Evolutionary conservation across 1,140 invertebrate genomes (phyloP), one percentile per base, ranked within the genome.

Genomic region (Teleogryllus occipitalis): DNA sequence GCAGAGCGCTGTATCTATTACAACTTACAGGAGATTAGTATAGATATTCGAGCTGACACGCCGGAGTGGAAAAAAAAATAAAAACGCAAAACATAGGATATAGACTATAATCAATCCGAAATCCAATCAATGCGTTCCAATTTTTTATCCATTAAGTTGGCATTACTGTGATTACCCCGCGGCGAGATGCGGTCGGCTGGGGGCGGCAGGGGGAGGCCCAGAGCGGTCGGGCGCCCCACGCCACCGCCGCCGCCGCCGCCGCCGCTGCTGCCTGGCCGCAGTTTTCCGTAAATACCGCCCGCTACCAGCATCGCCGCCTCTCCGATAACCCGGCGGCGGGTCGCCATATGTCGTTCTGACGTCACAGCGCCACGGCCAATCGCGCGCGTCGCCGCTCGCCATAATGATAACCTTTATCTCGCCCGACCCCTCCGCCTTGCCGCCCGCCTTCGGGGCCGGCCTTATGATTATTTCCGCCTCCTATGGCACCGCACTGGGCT

Each of bases 91-190:
- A 65, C 54, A 65, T 65, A 65, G 54, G 54, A 65, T 65, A 65
- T 65, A 65, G 54, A 65, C 54, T 65, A 65, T 65, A 65, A 65
- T 65, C 54, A 65, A 65, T 65, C 54, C 54, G 54, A 65, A 65
- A 65, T 65, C 54, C 54, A 65, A 65, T 65, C 54, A 65, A 65
- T 65, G 54, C 54, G 54, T 65, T 65, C 54, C 54, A 65, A 65
- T 65, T 65, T 65, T 65, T 65, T 65, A 65, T 65, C 54, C 54
- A 65, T 65, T 65, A 65, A 65, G 54, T 65, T 65, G 54, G 54
- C 54, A 65, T 65, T 65, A 65, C 54, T 65, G 54, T 65, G 54
- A 65, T 65, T 65, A 65, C 54, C 54, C 54, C 54, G 54, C 54
- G 54, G 54, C 54, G 54, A 65, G 54, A 65, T 65, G 54, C 18